Evolutionary conservation across 2,888 invertebrate genomes (phyloP).

Genomic region (Chaetogeoica ovagalla): DNA sequence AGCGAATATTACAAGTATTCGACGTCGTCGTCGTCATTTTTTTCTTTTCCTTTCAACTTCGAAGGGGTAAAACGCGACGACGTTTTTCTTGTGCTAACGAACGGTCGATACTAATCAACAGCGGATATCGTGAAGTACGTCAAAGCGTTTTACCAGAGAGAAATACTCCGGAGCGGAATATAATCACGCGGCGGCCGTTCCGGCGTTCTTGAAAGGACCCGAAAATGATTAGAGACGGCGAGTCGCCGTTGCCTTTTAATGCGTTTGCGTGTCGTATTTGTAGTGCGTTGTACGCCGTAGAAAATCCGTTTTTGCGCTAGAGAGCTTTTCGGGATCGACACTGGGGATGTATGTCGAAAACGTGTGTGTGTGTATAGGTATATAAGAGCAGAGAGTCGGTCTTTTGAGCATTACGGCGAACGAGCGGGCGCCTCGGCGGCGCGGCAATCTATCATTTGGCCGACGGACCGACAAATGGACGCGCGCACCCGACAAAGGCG

Average conservation of each 20-base stretch:
- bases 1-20: too few species aligned
- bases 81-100: background rate
- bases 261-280: background rate
- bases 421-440: background rate
- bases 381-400: too few species aligned
- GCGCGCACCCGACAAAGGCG: conserved; percentile 10
- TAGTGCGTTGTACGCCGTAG: background rate
- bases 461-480: conserved; percentile 50
- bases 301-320: conserved; percentile 16
- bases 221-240: conserved; percentile 31
- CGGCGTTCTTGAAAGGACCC: conserved; percentile 6
- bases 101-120: conserved; percentile 35
- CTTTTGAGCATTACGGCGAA: conserved; percentile 36
- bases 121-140: background rate
- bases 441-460: conserved; percentile 48
- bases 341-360: conserved; percentile 1
- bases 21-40: too few species aligned
- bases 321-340: conserved; percentile 13
- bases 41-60: background rate
- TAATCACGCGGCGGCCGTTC: conserved; percentile 20
- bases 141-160: conserved; percentile 29
- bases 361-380: too few species aligned
- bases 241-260: background rate
- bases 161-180: conserved; percentile 1
- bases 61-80: background rate